Evolutionary conservation across 2,888 invertebrate species (phyloP), one percentile per base, ranked within the genome.

Genomic region (Xylota segnis): DNA sequence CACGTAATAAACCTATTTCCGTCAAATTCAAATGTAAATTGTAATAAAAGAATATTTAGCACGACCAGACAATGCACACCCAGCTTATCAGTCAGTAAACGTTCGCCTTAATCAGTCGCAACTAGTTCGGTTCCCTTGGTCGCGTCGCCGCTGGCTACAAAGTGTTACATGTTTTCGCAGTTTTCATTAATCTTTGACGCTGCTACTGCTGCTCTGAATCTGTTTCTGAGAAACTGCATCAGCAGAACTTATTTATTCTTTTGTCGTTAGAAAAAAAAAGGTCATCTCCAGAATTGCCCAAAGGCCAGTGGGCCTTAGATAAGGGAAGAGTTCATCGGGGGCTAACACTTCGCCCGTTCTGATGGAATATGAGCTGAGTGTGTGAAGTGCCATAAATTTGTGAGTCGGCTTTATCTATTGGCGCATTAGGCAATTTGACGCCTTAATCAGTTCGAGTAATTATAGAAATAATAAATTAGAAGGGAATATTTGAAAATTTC

Each of bases 241-340:
- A 7, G 29, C 59, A 23, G 18, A 16, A 32, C 27, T 65, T 34
- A 65, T 65, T 65, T 16, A 50, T 65, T 47, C n/a, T 7, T 47
- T 37, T 50, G 23, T 23, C 12, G 18, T 27, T 45, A 18, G 40
- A 65, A 65, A 47, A 18, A 27, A 65, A 65, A 47, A 34, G 50
- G 50, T 65, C 50, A 18, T 6, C 65, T n/a, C 43, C 18, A 34
- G 50, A 65, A 65, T 65, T 50, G 34, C 65, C 32, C 65, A 18
- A 18, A 18, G 65, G 65, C 50, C 50, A 65, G 61, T 65, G 50
- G 50, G 50, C 50, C 27, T 50, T 16, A 14, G 65, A 65, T 65
- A 65, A 65, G 50, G 10, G 32, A 50, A 50, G 18, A 18, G 23
- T 23, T 18, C 18, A 43, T 43, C 50, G 29, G 14, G 47, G 14